Base-by-base conservation (phyloP, 1,140 invertebrate species). In the Philaenus spumarius region DNA sequence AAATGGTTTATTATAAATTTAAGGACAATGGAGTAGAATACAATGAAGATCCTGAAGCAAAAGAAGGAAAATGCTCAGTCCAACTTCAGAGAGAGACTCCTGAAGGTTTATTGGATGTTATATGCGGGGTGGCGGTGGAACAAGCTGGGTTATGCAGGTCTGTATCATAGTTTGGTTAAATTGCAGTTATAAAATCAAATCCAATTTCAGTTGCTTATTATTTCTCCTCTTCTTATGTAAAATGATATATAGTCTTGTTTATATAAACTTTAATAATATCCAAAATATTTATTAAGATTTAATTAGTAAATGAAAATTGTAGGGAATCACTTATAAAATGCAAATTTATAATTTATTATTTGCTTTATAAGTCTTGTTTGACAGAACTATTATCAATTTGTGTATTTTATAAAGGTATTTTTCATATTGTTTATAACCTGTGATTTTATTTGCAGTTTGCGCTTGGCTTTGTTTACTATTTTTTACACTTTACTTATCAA, bases 111-210 rank as follows among this genome's bases (percentile, higher is more conserved):
- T 74, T 89, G 9, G 94, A 97, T 72, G 84, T 86, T 11, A 72
- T 87, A 23, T 97, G 94, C 74, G 90, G 88, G 55, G 82, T 83
- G 56, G 86, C 91, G 43, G 83, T 92, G 12, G 73, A 80, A 22
- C 82, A 88, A 69, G 91, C 90, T 37, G 92, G 91, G 61, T 78
- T 96, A 11, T 97, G 95, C 84, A 88, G 87, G 94, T 96, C 26
- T 19, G 6, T 12, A 12, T 68, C 80, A 90, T 65, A 7, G 54
- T 64, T 26, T 54, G 53, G 7, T 39, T 67, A 11, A 59, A 67
- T 12, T 61, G 58, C 47, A 55, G 58, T 12, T 51, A 40, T 46
- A 26, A 58, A 9, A 48, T 14, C 12, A 30, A 26, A 19, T 42
- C 17, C 15, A n/a, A n/a, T n/a, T n/a, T n/a, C n/a, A n/a, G n/a